Evolutionary conservation across 2,797 vertebrate genomes (phyloP).

Genomic region (Trachurus trachurus): DNA sequence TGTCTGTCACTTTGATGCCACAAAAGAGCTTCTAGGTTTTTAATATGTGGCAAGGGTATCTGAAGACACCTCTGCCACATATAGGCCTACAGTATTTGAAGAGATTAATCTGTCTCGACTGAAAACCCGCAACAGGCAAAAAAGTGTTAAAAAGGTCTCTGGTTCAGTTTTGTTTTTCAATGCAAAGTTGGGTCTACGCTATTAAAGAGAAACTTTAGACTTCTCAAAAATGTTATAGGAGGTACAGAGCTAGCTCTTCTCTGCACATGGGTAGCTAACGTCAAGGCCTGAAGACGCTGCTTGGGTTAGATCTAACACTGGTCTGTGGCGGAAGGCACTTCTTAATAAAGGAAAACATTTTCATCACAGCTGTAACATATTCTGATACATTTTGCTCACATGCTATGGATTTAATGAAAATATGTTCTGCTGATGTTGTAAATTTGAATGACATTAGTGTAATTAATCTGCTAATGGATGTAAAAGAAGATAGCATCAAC

Average conservation of each 20-base stretch:
- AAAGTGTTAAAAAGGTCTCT: constrained; percentile 5
- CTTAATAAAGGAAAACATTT: constrained; percentile 57
- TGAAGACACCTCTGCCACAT: neutral
- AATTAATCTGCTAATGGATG: neutral
- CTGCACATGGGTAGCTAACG: constrained; percentile 34
- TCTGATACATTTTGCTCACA: constrained; percentile 13
- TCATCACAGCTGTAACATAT: neutral
- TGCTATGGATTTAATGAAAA: constrained; percentile 19
- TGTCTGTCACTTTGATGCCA: neutral
- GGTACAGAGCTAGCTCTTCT: constrained; percentile 20
- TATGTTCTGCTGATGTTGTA: neutral
- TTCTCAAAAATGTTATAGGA: constrained; percentile 6
- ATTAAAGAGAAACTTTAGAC: constrained; percentile 19
- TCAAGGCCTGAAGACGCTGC: constrained; percentile 30
- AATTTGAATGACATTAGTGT: neutral
- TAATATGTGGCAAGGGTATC: no score
- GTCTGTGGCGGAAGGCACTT: constrained; percentile 84
- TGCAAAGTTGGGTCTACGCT: constrained; percentile 10
- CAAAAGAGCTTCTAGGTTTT: neutral
- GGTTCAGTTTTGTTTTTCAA: neutral
- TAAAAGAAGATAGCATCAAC: neutral
- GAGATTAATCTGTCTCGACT: constrained; percentile 1
- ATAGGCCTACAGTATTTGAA: neutral
- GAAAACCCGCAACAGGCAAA: constrained; percentile 5
- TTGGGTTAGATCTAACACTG: constrained; percentile 48